Conservation (phyloP, 2,113 vertebrate genomes). For the Guaruba guarouba region DNA sequence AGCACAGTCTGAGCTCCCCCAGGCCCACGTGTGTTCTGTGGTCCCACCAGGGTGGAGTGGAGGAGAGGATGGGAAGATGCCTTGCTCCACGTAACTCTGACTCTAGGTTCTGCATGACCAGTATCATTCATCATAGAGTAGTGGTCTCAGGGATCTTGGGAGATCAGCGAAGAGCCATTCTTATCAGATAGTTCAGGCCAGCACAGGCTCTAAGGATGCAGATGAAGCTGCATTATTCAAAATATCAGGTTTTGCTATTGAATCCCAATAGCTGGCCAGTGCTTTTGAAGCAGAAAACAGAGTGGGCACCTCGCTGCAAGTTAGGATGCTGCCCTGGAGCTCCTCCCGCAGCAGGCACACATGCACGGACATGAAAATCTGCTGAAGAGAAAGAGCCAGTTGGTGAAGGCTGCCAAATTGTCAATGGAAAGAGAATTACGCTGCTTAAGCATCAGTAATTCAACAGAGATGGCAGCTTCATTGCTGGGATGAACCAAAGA, state of each 20-base stretch:
- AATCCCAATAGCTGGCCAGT: not conserved
- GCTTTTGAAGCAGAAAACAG: not conserved
- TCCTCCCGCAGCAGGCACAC: not conserved
- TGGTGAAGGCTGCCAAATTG: not conserved
- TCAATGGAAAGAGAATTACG: not conserved
- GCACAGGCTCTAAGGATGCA: not conserved
- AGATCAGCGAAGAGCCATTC: rapidly evolving
- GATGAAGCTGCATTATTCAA: conserved; percentile 1
- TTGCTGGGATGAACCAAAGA: conserved; percentile 29
- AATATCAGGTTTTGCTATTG: not conserved
- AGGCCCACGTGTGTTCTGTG: rapidly evolving
- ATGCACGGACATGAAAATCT: not conserved
- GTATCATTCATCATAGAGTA: rapidly evolving
- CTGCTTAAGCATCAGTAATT: conserved; percentile 1
- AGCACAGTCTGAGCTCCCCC: not conserved
- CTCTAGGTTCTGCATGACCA: not conserved
- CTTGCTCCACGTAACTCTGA: not conserved
- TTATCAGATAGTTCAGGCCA: not conserved
- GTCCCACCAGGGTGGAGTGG: rapidly evolving
- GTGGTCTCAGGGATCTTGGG: not conserved
- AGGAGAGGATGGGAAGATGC: not conserved
- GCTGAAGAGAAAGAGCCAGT: not conserved
- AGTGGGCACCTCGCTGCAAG: not conserved
- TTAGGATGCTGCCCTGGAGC: not conserved
- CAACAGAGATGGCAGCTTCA: conserved; percentile 14